Conservation (phyloP, 2,113 vertebrate species). For the Rhabdomys dilectus region DNA sequence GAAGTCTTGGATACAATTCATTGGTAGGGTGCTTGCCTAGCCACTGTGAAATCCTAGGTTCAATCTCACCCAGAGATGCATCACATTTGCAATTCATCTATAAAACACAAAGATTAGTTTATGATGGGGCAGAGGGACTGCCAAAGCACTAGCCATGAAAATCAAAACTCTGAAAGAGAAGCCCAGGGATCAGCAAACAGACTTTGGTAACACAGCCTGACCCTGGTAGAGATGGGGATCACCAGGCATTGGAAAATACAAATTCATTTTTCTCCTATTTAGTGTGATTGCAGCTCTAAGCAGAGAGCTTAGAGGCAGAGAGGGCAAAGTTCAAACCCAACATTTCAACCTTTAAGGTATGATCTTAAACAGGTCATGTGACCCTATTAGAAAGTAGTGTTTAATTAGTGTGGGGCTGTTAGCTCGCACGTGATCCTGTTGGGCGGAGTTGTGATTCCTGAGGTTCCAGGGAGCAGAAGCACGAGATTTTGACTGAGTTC, state of each 20-base stretch:
- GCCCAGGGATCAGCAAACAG: not conserved
- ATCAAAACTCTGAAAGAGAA: not conserved
- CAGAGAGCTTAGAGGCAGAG: not conserved
- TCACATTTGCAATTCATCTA: not conserved
- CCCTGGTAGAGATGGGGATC: not conserved
- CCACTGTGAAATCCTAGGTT: not conserved
- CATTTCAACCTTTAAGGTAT: not conserved
- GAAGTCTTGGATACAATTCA: not conserved
- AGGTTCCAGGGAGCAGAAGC: too few relatives aligned
- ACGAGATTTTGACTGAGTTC: too few relatives aligned
- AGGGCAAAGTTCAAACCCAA: not conserved
- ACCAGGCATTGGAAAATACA: not conserved
- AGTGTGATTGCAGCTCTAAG: not conserved
- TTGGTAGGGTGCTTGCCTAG: not conserved
- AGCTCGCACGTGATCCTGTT: too few relatives aligned
- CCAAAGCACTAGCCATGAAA: not conserved
- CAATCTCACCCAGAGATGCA: not conserved
- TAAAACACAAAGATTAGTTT: slow-evolving; percentile 4
- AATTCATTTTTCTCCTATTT: not conserved
- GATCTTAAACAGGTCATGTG: not conserved
- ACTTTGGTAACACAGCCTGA: not conserved
- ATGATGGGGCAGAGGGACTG: not conserved
- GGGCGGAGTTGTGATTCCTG: too few relatives aligned
- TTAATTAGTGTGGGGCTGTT: too few relatives aligned
- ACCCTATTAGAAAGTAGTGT: not conserved